Conservation (phyloP, 2,113 vertebrate genomes). For the Anhinga rufa region DNA sequence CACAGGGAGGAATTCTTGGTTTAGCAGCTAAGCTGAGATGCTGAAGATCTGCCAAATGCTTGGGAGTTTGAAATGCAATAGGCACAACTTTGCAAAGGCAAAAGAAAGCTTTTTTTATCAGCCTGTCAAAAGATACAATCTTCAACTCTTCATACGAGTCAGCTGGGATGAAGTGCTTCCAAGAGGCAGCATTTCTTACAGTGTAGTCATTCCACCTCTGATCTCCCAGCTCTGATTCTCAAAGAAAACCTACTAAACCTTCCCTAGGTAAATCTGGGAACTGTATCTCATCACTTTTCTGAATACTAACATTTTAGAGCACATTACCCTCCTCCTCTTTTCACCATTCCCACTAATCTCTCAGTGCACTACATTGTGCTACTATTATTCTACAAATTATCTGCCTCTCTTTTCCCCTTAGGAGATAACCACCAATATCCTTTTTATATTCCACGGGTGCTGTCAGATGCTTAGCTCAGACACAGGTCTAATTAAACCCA, state of each 20-base stretch:
- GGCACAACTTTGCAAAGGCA: constrained; percentile 14
- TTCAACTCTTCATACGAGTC: background rate
- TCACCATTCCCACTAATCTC: background rate
- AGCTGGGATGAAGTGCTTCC: background rate
- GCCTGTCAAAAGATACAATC: background rate
- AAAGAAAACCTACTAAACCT: background rate
- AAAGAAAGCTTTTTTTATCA: background rate
- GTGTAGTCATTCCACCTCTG: background rate
- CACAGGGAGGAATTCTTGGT: background rate
- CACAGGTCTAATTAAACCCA: constrained; percentile 3
- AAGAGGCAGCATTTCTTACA: background rate
- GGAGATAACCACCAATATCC: background rate
- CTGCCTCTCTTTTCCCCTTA: background rate
- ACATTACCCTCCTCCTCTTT: background rate
- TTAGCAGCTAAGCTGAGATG: background rate
- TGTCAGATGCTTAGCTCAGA: background rate
- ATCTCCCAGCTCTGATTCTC: background rate
- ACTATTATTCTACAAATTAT: background rate
- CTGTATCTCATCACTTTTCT: background rate
- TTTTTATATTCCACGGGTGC: background rate
- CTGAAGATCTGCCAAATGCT: background rate
- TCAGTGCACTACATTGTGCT: background rate
- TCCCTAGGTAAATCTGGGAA: background rate
- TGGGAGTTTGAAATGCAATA: constrained; percentile 10
- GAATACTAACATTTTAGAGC: background rate